Conservation (phyloP, 2,113 vertebrate species). For the Hippocampus guttulatus region DNA sequence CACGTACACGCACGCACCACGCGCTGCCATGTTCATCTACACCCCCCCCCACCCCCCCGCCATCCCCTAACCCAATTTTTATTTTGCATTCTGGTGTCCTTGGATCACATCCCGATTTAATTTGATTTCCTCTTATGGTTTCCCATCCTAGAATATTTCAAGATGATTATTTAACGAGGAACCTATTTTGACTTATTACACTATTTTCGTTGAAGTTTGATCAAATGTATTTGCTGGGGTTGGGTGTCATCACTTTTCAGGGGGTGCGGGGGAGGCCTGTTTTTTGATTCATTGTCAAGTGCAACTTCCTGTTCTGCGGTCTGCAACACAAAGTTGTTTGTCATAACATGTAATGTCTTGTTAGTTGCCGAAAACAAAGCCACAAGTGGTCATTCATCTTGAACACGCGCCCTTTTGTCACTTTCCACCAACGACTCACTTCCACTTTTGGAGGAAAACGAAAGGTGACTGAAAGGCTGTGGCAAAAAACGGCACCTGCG, state of each 20-base stretch:
- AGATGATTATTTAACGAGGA: too few relatives aligned
- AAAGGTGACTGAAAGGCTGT: slow-evolving; percentile 31
- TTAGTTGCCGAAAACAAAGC: neutral
- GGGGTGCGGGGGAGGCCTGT: accelerated
- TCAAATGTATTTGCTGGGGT: too few relatives aligned
- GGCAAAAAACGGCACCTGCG: neutral
- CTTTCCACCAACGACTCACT: slow-evolving; percentile 32
- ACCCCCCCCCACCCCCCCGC: slow-evolving; percentile 33
- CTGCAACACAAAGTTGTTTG: too few relatives aligned
- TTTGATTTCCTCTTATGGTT: too few relatives aligned
- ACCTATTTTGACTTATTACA: too few relatives aligned
- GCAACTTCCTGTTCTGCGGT: too few relatives aligned
- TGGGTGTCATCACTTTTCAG: too few relatives aligned
- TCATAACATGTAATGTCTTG: neutral
- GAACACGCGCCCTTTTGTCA: neutral
- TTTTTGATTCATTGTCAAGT: too few relatives aligned
- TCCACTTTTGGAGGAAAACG: slow-evolving; percentile 55
- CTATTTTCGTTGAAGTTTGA: too few relatives aligned
- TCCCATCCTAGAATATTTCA: too few relatives aligned
- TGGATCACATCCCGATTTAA: too few relatives aligned
- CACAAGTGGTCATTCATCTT: neutral
- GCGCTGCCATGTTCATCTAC: neutral
- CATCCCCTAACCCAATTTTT: neutral
- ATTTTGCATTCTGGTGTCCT: neutral
- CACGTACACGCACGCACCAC: neutral